Evolutionary conservation across 2,888 invertebrate genomes (phyloP), one percentile per base, ranked within the genome.

Genomic region (Euphydryas editha): DNA sequence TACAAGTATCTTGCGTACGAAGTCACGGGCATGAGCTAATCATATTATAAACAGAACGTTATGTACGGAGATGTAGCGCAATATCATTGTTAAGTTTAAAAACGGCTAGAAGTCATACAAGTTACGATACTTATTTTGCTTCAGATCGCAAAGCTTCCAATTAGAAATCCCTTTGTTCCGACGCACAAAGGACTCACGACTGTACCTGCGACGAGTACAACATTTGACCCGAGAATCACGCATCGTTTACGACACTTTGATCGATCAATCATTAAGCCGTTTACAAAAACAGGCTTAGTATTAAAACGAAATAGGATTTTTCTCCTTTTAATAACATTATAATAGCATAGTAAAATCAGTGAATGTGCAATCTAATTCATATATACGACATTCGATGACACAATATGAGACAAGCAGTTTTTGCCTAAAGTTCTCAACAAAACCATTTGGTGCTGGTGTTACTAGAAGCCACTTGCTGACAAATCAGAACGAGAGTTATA

Each of bases 91-190:
- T 21, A 10, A 15, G 21, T 13, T 30, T 7, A 24, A 24, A 36
- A 30, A 36, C 54, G 54, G 30, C 1, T 54, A 11, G 54, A 54
- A 17, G 30, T 36, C 30, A 54, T 54, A 54, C 30, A 54, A 17
- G 36, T 36, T 36, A 36, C 30, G 4, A 54, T 36, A 4, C 54
- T 36, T 36, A 54, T 18, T 36, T 51, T 4, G 51, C n/a, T 51
- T 10, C 36, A 54, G 36, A n/a, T 54, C n/a, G 15, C 30, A 30
- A 24, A n/a, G n/a, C 18, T 47, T 46, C 15, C 42, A 44, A 44
- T 47, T 46, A 5, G 17, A 46, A n/a, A 7, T 8, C 10, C 15
- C 30, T 36, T 17, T 36, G 36, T 54, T n/a, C n/a, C 24, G 5
- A n/a, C 36, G 51, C 24, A 54, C 54, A 54, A 51, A 51, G 24